phyloP scores from a whole-genome alignment of 2,888 invertebrate species.

The Thymelicus acteon region DNA sequence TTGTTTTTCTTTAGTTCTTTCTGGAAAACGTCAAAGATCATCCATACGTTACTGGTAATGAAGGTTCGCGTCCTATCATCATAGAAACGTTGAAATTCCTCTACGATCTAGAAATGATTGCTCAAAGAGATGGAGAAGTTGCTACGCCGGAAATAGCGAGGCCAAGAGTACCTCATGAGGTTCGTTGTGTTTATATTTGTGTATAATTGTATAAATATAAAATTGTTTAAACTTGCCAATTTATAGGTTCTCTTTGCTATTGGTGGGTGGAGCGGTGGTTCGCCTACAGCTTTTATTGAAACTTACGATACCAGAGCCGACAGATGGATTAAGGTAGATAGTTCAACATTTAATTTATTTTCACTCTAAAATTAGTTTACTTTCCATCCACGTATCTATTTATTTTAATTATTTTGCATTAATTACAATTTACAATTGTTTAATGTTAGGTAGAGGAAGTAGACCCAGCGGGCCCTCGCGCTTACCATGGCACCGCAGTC shows the following conservation, averaged over 20 bases:
- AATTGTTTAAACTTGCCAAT: not conserved
- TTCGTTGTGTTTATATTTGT: slow-evolving; percentile 40
- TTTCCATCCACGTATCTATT: not conserved
- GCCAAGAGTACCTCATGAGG: slow-evolving; percentile 93
- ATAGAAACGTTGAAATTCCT: slow-evolving; percentile 96
- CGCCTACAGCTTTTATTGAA: slow-evolving; percentile 92
- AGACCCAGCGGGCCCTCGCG: slow-evolving; percentile 93
- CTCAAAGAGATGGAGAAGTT: slow-evolving; percentile 91
- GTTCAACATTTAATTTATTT: no score
- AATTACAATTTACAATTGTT: not conserved
- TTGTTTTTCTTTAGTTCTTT: slow-evolving; percentile 88
- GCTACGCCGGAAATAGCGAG: slow-evolving; percentile 93
- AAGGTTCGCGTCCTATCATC: slow-evolving; percentile 93
- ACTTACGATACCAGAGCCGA: slow-evolving; percentile 96
- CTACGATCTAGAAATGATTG: slow-evolving; percentile 95
- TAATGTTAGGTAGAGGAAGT: slow-evolving; percentile 87
- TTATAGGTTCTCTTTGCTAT: slow-evolving; percentile 89
- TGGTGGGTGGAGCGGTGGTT: slow-evolving; percentile 86
- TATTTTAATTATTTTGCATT: not conserved
- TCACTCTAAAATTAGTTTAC: no score
- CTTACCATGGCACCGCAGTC: slow-evolving; percentile 97
- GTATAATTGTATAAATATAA: not conserved
- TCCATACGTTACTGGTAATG: slow-evolving; percentile 92
- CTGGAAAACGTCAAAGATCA: slow-evolving; percentile 95
- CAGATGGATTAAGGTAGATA: slow-evolving; percentile 90